phyloP scores from a whole-genome alignment of 2,888 invertebrate species.

The Eledona agricola region DNA sequence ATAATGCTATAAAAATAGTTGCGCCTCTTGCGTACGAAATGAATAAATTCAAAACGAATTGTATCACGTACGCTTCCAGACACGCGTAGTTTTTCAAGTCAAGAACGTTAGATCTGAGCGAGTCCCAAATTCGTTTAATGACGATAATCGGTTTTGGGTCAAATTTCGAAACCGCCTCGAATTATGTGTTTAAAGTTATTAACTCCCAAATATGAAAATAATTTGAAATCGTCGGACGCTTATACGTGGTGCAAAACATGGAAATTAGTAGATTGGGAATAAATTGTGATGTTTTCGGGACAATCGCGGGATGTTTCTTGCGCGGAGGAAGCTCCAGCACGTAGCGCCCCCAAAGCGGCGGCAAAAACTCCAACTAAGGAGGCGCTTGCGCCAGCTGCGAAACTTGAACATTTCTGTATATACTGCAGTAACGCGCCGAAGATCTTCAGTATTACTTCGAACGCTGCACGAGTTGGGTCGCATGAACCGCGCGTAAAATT shows the following conservation, averaged over 20 bases:
- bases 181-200: slow-evolving; percentile 23
- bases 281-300: slow-evolving; percentile 12
- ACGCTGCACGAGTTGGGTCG: slow-evolving; percentile 40
- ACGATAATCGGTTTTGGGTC: slow-evolving; percentile 16
- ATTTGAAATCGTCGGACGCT: no score
- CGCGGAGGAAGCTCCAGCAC: slow-evolving; percentile 33
- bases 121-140: slow-evolving; percentile 8
- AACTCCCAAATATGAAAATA: slow-evolving; percentile 10
- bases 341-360: slow-evolving; percentile 44
- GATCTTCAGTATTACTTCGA: slow-evolving; percentile 56
- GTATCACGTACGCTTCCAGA: no score
- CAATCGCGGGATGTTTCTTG: slow-evolving; percentile 12
- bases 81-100: no score
- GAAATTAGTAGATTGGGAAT: slow-evolving; percentile 11
- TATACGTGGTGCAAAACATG: slow-evolving; percentile 1
- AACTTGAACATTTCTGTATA: slow-evolving; percentile 45
- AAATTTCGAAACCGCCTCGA: slow-evolving; percentile 10
- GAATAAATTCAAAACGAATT: no score
- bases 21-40: no score
- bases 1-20: slow-evolving; percentile 26
- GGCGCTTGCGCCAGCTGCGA: slow-evolving; percentile 46
- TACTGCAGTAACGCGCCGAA: slow-evolving; percentile 55
- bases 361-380: slow-evolving; percentile 41
- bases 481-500: slow-evolving; percentile 33
- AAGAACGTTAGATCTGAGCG: no score